Evolutionary conservation across 1,140 invertebrate genomes (phyloP).

Genomic region (Procambarus clarkii): DNA sequence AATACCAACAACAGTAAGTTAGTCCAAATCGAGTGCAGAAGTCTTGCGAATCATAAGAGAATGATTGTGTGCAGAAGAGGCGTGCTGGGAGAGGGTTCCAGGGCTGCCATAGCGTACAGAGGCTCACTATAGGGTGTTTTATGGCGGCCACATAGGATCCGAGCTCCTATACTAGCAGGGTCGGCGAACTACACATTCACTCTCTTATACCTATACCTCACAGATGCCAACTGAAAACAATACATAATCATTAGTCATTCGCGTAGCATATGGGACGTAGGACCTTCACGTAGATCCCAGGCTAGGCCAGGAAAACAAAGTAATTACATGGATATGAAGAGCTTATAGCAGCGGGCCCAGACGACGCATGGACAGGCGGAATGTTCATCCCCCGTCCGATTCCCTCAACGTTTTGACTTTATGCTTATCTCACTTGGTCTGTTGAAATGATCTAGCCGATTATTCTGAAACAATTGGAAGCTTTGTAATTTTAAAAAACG

Average conservation of each 20-base stretch:
- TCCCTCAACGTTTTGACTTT: neutral
- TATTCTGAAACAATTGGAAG: neutral
- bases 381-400: constrained; percentile 15
- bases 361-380: constrained; percentile 4
- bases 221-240: constrained; percentile 37
- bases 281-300: neutral
- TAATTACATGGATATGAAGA: neutral
- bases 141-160: too few species aligned
- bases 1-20: too few species aligned
- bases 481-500: neutral
- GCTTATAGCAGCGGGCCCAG: neutral
- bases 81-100: too few species aligned
- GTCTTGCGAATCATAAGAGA: too few species aligned
- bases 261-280: neutral
- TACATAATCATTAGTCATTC: constrained; percentile 7
- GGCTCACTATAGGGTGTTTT: too few species aligned
- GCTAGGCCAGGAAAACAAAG: neutral
- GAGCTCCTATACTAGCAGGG: too few species aligned
- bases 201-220: neutral
- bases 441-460: neutral
- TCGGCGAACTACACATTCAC: too few species aligned
- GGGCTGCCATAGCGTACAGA: too few species aligned
- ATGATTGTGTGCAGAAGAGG: too few species aligned
- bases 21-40: too few species aligned
- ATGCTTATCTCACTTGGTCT: neutral